Evolutionary conservation across 1,140 invertebrate species (phyloP).

Genomic region (Cydia amplana): DNA sequence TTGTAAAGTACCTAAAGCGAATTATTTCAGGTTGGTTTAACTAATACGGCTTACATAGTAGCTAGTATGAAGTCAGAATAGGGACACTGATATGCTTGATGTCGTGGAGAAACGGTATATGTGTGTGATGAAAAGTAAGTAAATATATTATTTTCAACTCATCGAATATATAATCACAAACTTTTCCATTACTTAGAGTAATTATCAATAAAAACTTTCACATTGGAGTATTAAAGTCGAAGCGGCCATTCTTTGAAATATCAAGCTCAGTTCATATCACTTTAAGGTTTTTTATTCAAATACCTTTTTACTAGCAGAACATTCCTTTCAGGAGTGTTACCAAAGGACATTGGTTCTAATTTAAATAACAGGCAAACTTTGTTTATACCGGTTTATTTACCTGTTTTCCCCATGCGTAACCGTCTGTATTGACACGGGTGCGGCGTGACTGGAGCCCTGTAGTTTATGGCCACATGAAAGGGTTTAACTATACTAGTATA

Average conservation of each 20-base stretch:
- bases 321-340: neutral
- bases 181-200: no score
- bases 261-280: neutral
- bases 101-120: no score
- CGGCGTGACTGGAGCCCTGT: conserved; percentile 6
- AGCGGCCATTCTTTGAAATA: no score
- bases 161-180: no score
- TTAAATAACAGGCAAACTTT: neutral
- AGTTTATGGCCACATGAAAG: conserved; percentile 23
- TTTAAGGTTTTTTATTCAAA: neutral
- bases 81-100: neutral
- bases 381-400: conserved; percentile 22
- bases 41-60: conserved; percentile 1
- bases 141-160: neutral
- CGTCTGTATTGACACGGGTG: conserved; percentile 30
- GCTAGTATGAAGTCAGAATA: neutral
- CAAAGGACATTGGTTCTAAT: neutral
- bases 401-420: conserved; percentile 1
- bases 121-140: neutral
- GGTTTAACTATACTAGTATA: neutral
- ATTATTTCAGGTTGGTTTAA: conserved; percentile 22
- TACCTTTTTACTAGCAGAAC: neutral
- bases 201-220: no score
- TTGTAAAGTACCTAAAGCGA: conserved; percentile 5
- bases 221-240: no score